Base-by-base conservation (phyloP, 2,113 vertebrate species). In the Fregetta grallaria region DNA sequence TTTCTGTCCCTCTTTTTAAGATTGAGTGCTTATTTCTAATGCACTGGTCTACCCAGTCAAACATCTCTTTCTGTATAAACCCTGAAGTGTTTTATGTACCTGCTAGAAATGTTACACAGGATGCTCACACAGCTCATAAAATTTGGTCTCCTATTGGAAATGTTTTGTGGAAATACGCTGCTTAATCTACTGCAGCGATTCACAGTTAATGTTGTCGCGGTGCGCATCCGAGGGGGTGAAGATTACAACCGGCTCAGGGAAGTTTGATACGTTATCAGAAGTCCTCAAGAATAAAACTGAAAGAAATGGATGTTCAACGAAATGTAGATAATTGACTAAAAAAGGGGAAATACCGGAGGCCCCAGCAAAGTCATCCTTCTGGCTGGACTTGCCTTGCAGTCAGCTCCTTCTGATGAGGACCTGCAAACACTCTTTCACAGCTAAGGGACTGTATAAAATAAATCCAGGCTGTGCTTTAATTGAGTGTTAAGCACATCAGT, bases 61-160 rank as follows among this genome's bases (percentile, higher is more conserved):
- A 94, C 30, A 30, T 79, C 56, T 75, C 61, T 88, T 72, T 91
- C 52, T 38, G 11, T 77, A 14, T 38, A 61, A 45, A 59, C 65
- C 71, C 94, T 0, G 0, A 83, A 81, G 82, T 78, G 84, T 95
- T 97, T 97, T 97, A 97, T 94, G 87, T 90, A 93, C 96, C 94
- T 95, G 73, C 92, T 96, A 44, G 67, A 70, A 90, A 73, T 9
- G 49, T 92, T 89, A 87, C 96, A 93, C 34, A 45, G 84, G 90
- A 86, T 87, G 85, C 91, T 96, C 11, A 13, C 86, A 92, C 79
- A 96, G 94, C 91, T 96, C 94, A 83, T 95, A 96, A 97, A 95
- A 94, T 88, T 86, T 70, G 73, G 87, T 75, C 85, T 91, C 13
- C 1, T 91, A 49, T 74, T 93, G 94, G 94, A 91, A 95, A 92